These are phyloP conservation scores for Coecobrya sp. DNA, from an alignment of 2,888 invertebrate species.

Conservation along the genomic window DNA sequence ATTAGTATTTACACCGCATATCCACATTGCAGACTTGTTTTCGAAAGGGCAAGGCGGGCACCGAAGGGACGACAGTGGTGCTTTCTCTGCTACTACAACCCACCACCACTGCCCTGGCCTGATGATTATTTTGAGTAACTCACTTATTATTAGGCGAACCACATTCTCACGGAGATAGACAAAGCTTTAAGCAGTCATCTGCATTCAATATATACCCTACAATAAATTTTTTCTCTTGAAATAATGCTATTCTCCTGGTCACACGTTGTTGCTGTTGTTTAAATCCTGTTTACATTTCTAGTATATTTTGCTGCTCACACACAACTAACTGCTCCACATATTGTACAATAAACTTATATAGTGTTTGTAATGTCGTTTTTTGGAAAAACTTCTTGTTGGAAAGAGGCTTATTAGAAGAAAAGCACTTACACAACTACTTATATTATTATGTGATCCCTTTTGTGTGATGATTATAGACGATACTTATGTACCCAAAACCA, in stretches of 20 bases:
- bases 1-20: background rate
- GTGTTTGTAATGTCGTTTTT: background rate
- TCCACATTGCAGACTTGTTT: background rate
- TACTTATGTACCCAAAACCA: background rate
- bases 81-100: background rate
- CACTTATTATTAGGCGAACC: conserved; percentile 46
- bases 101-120: background rate
- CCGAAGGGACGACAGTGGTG: background rate
- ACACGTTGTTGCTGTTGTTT: background rate
- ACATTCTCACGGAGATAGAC: conserved; percentile 29
- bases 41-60: background rate
- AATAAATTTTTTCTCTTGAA: background rate
- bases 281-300: conserved; percentile 18
- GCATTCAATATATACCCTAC: conserved; percentile 58
- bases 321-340: background rate
- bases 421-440: background rate
- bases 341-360: background rate
- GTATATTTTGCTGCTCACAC: background rate
- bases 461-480: background rate
- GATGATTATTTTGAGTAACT: conserved; percentile 23
- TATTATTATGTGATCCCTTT: background rate
- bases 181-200: conserved; percentile 64
- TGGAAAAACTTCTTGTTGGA: conserved; percentile 9
- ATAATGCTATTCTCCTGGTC: background rate
- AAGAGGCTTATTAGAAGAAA: conserved; percentile 15